Percentiles rank a stretch among this genome's conserved stretches.
Conservation (phyloP, 1,140 invertebrate genomes). For the Zaprionus nigranus region DNA sequence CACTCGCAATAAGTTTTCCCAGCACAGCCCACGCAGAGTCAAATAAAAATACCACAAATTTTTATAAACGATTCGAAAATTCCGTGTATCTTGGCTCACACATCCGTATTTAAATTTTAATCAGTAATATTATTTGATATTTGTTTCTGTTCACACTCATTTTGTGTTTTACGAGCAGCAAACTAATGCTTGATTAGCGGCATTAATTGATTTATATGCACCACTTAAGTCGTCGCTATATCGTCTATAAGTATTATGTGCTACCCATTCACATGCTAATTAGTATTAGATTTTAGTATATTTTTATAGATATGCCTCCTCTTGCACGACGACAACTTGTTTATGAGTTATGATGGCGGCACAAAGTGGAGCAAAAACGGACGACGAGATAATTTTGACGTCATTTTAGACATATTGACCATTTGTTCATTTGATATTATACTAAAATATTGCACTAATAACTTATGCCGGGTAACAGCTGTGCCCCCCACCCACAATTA, state of each 20-base stretch:
- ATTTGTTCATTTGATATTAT: constrained; percentile 69
- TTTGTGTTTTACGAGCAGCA: constrained; percentile 44
- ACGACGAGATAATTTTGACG: constrained; percentile 59
- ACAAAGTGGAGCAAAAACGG: constrained; percentile 28
- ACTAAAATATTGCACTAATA: constrained; percentile 52
- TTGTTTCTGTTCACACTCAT: constrained; percentile 35
- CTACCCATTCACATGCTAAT: constrained; percentile 21
- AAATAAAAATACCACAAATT: constrained; percentile 23
- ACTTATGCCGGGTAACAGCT: constrained; percentile 51
- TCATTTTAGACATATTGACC: constrained; percentile 72
- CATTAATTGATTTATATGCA: constrained; percentile 70
- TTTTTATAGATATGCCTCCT: constrained; percentile 29
- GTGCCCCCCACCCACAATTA: not conserved
- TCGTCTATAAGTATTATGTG: constrained; percentile 9
- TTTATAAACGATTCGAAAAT: constrained; percentile 40
- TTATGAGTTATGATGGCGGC: constrained; percentile 65
- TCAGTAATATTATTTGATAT: constrained; percentile 46
- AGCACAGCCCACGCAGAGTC: constrained; percentile 22
- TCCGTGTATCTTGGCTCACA: constrained; percentile 38
- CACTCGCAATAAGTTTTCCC: constrained; percentile 14
- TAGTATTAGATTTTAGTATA: not conserved
- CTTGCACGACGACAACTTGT: constrained; percentile 27
- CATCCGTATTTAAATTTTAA: constrained; percentile 65
- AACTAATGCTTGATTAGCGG: constrained; percentile 9
- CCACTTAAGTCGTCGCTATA: constrained; percentile 26